These are phyloP conservation scores for Ammodytes dubius DNA, from an alignment of 2,113 vertebrate genomes.

Conservation along the genomic window DNA sequence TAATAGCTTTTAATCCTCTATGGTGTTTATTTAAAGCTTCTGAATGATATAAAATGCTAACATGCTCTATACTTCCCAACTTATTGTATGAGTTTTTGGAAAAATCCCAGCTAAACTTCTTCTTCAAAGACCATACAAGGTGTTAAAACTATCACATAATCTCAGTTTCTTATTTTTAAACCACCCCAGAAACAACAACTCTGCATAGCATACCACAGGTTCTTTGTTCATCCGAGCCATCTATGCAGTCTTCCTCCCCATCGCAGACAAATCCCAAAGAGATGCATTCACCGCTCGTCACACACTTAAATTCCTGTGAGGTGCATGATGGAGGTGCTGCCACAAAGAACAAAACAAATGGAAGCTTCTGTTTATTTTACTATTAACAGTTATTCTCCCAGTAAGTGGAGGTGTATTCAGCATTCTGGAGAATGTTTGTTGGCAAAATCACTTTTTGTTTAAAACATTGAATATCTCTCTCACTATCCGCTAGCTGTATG, in stretches of 20 bases:
- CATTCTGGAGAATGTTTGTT: too few relatives aligned
- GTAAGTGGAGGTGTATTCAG: not conserved
- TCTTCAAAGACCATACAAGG: not conserved
- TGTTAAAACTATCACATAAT: not conserved
- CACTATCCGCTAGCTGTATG: too few relatives aligned
- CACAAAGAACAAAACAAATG: constrained; percentile 19
- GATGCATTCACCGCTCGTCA: constrained; percentile 82
- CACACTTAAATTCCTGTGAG: constrained; percentile 80
- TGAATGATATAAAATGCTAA: not conserved
- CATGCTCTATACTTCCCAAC: not conserved
- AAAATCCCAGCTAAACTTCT: not conserved
- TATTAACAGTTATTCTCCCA: not conserved
- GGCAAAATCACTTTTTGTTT: too few relatives aligned
- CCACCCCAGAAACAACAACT: not conserved
- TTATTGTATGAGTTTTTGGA: not conserved
- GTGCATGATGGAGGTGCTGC: constrained; percentile 74
- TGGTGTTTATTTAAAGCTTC: not conserved
- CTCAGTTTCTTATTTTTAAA: not conserved
- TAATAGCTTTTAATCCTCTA: not conserved
- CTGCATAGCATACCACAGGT: constrained; percentile 76
- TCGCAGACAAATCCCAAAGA: constrained; percentile 80
- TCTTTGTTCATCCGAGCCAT: constrained; percentile 83
- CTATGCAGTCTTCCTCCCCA: constrained; percentile 80
- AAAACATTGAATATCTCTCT: too few relatives aligned
- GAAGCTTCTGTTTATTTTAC: not conserved